A percentile compares a stretch with the other conserved stretches of the same genome.
Evolutionary conservation across 2,113 vertebrate species (phyloP).

Genomic region (Rattus rattus): DNA sequence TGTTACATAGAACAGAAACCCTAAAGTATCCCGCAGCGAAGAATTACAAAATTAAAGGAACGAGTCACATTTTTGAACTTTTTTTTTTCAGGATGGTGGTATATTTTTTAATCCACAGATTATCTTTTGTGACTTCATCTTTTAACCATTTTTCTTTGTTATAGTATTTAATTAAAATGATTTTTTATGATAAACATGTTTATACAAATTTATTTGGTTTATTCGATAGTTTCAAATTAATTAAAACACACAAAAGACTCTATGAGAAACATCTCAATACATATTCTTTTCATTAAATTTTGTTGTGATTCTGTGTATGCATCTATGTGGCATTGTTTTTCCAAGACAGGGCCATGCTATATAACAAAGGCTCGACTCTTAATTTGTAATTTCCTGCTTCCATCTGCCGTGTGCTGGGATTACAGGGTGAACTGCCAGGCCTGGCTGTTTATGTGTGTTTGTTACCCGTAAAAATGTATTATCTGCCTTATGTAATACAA

Average conservation of each 20-base stretch:
- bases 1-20: conserved; percentile 89
- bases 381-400: background rate
- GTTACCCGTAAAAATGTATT: conserved; percentile 8
- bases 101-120: background rate
- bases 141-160: conserved; percentile 27
- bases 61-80: conserved; percentile 92
- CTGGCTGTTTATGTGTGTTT: background rate
- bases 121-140: conserved; percentile 24
- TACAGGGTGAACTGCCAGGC: background rate
- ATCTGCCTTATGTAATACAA: background rate
- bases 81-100: conserved; percentile 68
- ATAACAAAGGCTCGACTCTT: background rate
- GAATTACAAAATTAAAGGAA: conserved; percentile 98
- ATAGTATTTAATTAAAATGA: conserved; percentile 1
- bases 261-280: background rate
- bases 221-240: conserved; percentile 9
- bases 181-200: conserved; percentile 1
- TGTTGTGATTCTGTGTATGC: background rate
- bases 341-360: background rate
- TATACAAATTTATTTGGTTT: background rate
- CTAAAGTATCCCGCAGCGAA: conserved; percentile 95
- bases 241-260: background rate
- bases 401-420: background rate
- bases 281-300: background rate
- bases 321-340: background rate